A percentile compares a stretch with the other conserved stretches of the same genome.
Evolutionary conservation across 2,888 invertebrate genomes (phyloP).

Genomic region (Heliconius aoede): DNA sequence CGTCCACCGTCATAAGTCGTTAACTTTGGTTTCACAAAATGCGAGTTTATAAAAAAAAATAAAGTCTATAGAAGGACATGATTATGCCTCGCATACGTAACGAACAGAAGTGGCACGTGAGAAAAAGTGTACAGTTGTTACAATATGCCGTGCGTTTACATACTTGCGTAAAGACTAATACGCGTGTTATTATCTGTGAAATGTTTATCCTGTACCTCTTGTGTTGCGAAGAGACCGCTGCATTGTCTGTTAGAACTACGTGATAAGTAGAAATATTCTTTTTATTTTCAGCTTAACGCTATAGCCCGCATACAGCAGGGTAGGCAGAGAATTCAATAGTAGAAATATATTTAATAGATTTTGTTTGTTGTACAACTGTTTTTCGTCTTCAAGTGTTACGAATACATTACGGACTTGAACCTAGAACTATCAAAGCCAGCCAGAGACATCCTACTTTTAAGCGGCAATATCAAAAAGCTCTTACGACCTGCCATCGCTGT

Average conservation of each 20-base stretch:
- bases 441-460: background rate
- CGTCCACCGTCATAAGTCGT: conserved; percentile 78
- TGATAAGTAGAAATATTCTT: background rate
- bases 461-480: background rate
- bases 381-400: background rate
- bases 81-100: conserved; percentile 59
- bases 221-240: background rate
- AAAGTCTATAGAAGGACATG: conserved; percentile 66
- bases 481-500: background rate
- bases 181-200: conserved; percentile 35
- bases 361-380: background rate
- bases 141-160: conserved; percentile 45
- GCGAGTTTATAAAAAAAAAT: conserved; percentile 65
- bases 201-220: conserved; percentile 27
- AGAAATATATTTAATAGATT: background rate
- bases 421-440: background rate
- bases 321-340: too few species aligned
- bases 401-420: background rate
- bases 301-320: too few species aligned
- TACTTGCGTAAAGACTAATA: conserved; percentile 44
- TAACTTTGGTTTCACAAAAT: conserved; percentile 61
- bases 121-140: conserved; percentile 57
- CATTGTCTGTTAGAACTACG: background rate
- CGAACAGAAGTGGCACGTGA: conserved; percentile 68
- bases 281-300: too few species aligned